Base-by-base conservation (phyloP, 2,113 vertebrate species). In the Garra rufa region DNA sequence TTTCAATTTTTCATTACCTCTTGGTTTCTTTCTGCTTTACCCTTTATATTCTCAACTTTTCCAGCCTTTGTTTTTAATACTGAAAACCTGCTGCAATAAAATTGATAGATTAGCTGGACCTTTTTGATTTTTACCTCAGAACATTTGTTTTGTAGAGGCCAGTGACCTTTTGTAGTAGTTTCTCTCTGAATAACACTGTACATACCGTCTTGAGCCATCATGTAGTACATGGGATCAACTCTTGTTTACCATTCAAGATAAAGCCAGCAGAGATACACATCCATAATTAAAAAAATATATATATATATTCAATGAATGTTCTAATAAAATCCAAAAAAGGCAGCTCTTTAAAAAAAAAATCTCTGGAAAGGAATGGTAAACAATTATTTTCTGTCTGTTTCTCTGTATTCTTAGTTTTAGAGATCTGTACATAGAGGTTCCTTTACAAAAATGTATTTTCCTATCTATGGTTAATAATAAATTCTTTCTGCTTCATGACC, bases 381-480 rank as follows among this genome's bases (percentile, higher is more conserved):
- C 61, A 41, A 82, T 43, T 82, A 41, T 70, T 52, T 82, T 82
- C 65, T 82, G 28, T 52, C 61, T 10, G 17, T 65, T n/a, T 50
- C 44, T 81, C 44, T 82, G 65, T 82, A 71, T 69, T 70, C 17
- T 34, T 81, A n/a, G 44, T 67, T 70, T 6, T 70, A 81, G 44
- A 69, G 26, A 70, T 69, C 28, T 81, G 65, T 70, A 70, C 11
- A 82, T 82, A 55, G 61, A 50, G 52, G 44, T 50, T 81, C 6
- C 21, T 81, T 41, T 38, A 67, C 79, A 81, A 44, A 55, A 70
- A 70, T 70, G 65, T 81, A 81, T 81, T 81, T 81, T 81, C 79
- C 79, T 82, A 81, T 69, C 61, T 70, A 82, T 71, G 80, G 46
- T 82, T 82, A 65, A 82, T 71, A 81, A 70, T 81, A 82, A 82